Percentiles rank a stretch among this genome's conserved stretches.
These are phyloP conservation scores for Prionace glauca DNA, from an alignment of 2,797 vertebrate species.

Conservation along the genomic window DNA sequence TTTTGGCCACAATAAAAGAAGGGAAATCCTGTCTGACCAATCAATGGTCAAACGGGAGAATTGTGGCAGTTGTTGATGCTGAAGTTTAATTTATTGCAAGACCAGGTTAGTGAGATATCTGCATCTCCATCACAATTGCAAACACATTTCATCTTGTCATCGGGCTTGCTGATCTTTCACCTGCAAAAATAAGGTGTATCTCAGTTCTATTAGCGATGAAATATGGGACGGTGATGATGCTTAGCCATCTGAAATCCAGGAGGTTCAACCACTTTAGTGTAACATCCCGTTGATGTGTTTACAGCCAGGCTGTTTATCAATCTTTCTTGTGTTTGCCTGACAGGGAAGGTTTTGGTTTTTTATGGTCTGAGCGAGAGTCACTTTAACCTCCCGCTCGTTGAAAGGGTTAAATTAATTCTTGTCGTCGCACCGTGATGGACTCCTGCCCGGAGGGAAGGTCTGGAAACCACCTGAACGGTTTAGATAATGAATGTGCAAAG, in stretches of 20 bases:
- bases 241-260: background rate
- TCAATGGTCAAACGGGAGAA: background rate
- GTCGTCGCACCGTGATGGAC: background rate
- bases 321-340: background rate
- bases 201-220: conserved; percentile 21
- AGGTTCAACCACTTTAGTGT: background rate
- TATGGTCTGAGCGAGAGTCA: background rate
- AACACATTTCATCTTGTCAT: background rate
- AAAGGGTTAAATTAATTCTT: conserved; percentile 36
- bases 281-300: background rate
- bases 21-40: background rate
- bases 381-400: background rate
- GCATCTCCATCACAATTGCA: background rate
- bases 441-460: conserved; percentile 2
- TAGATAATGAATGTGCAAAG: conserved; percentile 37
- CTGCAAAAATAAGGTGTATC: conserved; percentile 11
- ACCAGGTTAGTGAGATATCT: background rate
- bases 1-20: background rate
- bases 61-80: background rate
- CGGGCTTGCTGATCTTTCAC: background rate
- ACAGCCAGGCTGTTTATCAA: conserved; percentile 6
- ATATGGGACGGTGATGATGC: background rate
- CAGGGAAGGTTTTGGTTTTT: background rate
- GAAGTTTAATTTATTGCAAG: background rate
- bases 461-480: conserved; percentile 31